Evolutionary conservation across 2,888 invertebrate species (phyloP).

Genomic region (Euzophera pinguis): DNA sequence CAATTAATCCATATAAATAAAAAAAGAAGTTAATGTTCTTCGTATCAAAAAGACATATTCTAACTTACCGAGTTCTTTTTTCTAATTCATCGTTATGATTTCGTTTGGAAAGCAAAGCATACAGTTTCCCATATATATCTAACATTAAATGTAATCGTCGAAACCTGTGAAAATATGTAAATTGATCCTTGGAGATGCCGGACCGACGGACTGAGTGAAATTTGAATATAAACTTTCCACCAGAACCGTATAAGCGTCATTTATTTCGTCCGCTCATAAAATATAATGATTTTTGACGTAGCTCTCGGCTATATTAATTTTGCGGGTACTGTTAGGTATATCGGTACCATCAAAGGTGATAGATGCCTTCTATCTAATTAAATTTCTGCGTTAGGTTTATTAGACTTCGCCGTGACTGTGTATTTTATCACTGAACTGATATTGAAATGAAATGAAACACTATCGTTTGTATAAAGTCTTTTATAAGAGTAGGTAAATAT

Average conservation of each 20-base stretch:
- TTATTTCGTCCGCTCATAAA: slow-evolving; percentile 75
- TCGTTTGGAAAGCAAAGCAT: slow-evolving; percentile 10
- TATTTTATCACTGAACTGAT: too few relatives aligned
- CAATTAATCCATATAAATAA: neutral
- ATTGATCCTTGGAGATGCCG: slow-evolving; percentile 77
- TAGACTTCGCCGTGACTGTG: too few relatives aligned
- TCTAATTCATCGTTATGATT: neutral
- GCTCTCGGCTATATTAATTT: slow-evolving; percentile 69
- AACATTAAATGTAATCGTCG: slow-evolving; percentile 64
- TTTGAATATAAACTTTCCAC: slow-evolving; percentile 78
- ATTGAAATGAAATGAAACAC: too few relatives aligned
- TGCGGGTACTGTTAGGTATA: slow-evolving; percentile 55
- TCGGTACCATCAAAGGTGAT: slow-evolving; percentile 20
- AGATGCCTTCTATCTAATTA: slow-evolving; percentile 18
- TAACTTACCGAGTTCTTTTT: neutral
- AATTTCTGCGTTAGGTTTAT: slow-evolving; percentile 4
- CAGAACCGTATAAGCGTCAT: slow-evolving; percentile 71
- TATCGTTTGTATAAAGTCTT: too few relatives aligned
- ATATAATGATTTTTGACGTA: slow-evolving; percentile 78
- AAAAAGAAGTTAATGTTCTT: neutral
- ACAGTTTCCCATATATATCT: slow-evolving; percentile 37
- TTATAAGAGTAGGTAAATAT: too few relatives aligned
- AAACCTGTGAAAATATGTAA: slow-evolving; percentile 79
- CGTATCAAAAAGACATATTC: neutral
- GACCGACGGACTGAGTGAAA: slow-evolving; percentile 70